Evolutionary conservation across 2,113 vertebrate genomes (phyloP).

Genomic region (Alligator sinensis): DNA sequence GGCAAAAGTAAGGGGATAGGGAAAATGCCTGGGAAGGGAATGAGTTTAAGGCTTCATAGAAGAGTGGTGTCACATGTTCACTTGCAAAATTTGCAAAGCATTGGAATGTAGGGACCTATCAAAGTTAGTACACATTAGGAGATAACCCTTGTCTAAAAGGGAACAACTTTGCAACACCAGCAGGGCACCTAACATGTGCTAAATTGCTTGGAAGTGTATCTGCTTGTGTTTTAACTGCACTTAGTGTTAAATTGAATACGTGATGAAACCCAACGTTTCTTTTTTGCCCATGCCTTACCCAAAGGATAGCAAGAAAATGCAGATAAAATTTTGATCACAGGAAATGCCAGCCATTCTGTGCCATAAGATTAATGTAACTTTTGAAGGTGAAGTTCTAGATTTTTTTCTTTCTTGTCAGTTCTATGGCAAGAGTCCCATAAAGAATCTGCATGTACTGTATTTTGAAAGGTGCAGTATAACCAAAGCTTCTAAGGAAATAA

Average conservation of each 20-base stretch:
- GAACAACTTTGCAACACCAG: too few relatives aligned
- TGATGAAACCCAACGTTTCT: too few relatives aligned
- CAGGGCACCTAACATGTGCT: too few relatives aligned
- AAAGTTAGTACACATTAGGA: too few relatives aligned
- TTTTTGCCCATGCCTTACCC: slow-evolving; percentile 55
- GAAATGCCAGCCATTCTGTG: slow-evolving; percentile 64
- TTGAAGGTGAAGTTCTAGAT: slow-evolving; percentile 63
- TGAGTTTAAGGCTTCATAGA: slow-evolving; percentile 16
- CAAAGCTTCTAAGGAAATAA: slow-evolving; percentile 21
- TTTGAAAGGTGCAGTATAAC: slow-evolving; percentile 44
- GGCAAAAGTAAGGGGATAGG: slow-evolving; percentile 51
- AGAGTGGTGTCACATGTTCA: not conserved
- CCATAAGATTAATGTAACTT: slow-evolving; percentile 54
- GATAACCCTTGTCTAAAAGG: too few relatives aligned
- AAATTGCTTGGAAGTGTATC: too few relatives aligned
- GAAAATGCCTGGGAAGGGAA: slow-evolving; percentile 55
- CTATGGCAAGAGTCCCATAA: slow-evolving; percentile 24
- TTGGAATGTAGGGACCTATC: too few relatives aligned
- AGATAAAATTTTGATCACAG: slow-evolving; percentile 62
- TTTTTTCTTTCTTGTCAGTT: slow-evolving; percentile 64
- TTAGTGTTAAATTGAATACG: too few relatives aligned
- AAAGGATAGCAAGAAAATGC: slow-evolving; percentile 67
- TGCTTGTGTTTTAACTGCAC: too few relatives aligned
- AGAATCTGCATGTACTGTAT: slow-evolving; percentile 59
- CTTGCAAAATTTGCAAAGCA: too few relatives aligned